phyloP scores from a whole-genome alignment of 2,113 vertebrate genomes.

The Ramphastos sulfuratus region DNA sequence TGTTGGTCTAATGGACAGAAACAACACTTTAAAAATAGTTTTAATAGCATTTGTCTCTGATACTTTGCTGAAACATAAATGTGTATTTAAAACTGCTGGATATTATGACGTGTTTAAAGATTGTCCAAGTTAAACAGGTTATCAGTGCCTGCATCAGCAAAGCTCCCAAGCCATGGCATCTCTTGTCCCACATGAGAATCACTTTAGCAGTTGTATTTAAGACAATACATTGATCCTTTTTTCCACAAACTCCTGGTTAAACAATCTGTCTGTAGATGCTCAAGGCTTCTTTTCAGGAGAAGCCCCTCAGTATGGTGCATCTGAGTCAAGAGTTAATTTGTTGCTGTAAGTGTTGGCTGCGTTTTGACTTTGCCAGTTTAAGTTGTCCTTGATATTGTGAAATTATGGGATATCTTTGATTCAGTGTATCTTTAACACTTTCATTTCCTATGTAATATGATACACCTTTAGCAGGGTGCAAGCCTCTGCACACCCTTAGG shows the following conservation, averaged over 20 bases:
- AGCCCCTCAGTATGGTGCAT: fast-evolving
- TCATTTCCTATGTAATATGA: fast-evolving
- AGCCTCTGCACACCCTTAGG: not conserved
- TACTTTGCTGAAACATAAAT: not conserved
- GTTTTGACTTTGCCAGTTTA: not conserved
- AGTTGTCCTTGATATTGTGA: not conserved
- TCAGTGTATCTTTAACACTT: not conserved
- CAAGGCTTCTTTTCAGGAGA: not conserved
- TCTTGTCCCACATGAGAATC: fast-evolving
- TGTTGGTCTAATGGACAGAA: not conserved
- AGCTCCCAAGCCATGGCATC: not conserved
- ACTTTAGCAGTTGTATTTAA: not conserved
- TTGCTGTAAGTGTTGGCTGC: fast-evolving
- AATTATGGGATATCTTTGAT: not conserved
- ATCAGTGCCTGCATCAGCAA: not conserved
- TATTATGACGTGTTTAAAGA: not conserved
- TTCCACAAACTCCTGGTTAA: not conserved
- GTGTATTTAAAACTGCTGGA: not conserved
- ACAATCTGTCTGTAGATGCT: not conserved
- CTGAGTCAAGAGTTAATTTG: not conserved
- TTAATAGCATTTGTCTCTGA: not conserved
- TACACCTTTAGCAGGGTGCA: not conserved
- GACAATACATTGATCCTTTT: fast-evolving
- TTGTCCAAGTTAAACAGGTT: not conserved
- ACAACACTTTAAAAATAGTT: not conserved